phyloP scores from a whole-genome alignment of 1,140 invertebrate species.

The Reticulitermes speratus region DNA sequence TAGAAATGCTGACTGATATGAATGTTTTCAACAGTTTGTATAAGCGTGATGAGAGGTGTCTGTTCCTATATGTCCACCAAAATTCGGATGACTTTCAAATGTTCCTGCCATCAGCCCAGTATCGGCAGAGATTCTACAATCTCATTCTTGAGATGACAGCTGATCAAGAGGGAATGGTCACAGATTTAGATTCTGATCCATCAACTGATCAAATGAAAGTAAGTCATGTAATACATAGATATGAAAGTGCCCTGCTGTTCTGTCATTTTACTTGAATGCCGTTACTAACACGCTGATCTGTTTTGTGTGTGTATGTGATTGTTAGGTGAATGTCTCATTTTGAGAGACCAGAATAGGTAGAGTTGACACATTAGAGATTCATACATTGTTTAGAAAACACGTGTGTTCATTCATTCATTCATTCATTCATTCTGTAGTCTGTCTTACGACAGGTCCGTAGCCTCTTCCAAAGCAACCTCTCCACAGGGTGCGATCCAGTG shows the following conservation, averaged over 20 bases:
- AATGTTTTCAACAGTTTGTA: constrained; percentile 65
- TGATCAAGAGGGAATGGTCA: constrained; percentile 81
- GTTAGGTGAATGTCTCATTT: no score
- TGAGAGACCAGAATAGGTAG: no score
- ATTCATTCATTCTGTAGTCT: no score
- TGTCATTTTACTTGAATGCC: constrained; percentile 14
- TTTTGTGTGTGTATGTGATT: no score
- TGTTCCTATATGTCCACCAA: constrained; percentile 97
- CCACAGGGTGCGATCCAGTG: no score
- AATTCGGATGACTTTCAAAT: constrained; percentile 99
- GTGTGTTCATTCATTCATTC: no score
- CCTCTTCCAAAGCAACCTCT: no score
- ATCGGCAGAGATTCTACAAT: constrained; percentile 80
- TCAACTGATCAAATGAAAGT: constrained; percentile 70
- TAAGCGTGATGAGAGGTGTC: constrained; percentile 91
- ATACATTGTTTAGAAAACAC: no score
- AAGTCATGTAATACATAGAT: constrained; percentile 32
- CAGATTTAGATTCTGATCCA: constrained; percentile 74
- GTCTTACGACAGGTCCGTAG: no score
- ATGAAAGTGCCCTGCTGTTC: neutral
- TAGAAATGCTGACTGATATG: neutral
- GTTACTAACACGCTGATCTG: neutral
- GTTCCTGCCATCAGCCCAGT: constrained; percentile 87
- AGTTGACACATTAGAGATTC: no score
- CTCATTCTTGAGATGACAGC: constrained; percentile 79